Evolutionary conservation across 2,113 vertebrate species (phyloP).

Genomic region (Myotis brandtii): DNA sequence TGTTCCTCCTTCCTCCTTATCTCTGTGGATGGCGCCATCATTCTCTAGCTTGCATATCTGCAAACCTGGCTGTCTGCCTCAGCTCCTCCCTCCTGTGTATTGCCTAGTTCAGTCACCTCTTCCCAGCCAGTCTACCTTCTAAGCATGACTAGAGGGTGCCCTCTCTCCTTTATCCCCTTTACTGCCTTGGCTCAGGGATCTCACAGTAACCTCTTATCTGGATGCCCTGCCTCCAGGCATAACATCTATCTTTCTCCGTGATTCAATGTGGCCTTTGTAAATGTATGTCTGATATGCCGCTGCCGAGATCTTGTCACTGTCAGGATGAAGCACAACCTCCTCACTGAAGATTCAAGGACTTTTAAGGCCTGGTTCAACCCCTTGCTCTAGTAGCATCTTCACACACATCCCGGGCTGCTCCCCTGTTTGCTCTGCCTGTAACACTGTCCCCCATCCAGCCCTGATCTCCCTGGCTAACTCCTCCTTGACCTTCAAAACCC

Average conservation of each 20-base stretch:
- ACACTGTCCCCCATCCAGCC: not conserved
- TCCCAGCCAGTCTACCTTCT: not conserved
- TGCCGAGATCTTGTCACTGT: not conserved
- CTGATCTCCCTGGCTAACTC: not conserved
- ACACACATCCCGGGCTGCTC: not conserved
- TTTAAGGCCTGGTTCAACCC: not conserved
- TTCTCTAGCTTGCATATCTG: too few relatives aligned
- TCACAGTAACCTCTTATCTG: not conserved
- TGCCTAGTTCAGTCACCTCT: not conserved
- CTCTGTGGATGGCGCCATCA: too few relatives aligned
- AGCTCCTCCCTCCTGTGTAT: not conserved
- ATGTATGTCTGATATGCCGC: not conserved
- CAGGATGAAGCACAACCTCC: not conserved
- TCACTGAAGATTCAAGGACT: not conserved
- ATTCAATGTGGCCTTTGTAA: not conserved
- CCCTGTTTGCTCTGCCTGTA: not conserved
- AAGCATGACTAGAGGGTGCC: not conserved
- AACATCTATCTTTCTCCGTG: not conserved
- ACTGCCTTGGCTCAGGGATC: not conserved
- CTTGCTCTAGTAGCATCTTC: not conserved
- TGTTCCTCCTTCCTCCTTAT: not conserved
- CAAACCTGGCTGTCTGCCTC: not conserved
- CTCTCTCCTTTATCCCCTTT: not conserved
- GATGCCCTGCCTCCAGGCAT: not conserved
- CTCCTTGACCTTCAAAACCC: slow-evolving; percentile 7